A percentile compares a stretch with the other conserved stretches of the same genome.
Evolutionary conservation across 1,140 invertebrate species (phyloP).

Genomic region (Papilio helenus): DNA sequence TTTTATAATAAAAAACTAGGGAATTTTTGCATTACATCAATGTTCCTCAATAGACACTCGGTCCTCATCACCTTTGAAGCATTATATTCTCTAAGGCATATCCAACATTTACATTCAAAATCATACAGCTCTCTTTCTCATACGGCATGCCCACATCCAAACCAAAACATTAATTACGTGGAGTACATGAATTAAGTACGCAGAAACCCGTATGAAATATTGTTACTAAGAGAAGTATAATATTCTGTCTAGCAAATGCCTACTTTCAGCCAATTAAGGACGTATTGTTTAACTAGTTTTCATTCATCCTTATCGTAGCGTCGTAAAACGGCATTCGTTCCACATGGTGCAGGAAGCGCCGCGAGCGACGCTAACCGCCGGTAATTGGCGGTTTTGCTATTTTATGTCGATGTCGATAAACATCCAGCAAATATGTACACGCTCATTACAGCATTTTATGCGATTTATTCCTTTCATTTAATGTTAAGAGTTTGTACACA

Average conservation of each 20-base stretch:
- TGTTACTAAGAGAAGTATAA: not conserved
- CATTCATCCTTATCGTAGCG: slow-evolving; percentile 23
- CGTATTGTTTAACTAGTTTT: slow-evolving; percentile 29
- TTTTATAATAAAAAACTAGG: not conserved
- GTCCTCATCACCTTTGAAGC: no score
- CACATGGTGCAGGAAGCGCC: slow-evolving; percentile 16
- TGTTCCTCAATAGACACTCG: not conserved
- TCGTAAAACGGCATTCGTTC: slow-evolving; percentile 28
- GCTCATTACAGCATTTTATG: not conserved
- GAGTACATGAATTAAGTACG: not conserved
- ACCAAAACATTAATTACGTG: no score
- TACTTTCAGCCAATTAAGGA: not conserved
- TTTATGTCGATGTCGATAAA: slow-evolving; percentile 22
- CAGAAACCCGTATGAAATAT: no score
- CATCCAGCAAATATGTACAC: slow-evolving; percentile 15
- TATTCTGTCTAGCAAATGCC: not conserved
- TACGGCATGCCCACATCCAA: not conserved
- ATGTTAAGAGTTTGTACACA: not conserved
- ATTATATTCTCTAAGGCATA: no score
- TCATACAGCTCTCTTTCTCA: not conserved
- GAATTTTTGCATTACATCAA: not conserved
- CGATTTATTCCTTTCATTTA: not conserved
- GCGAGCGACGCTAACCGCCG: slow-evolving; percentile 10
- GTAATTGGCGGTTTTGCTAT: slow-evolving; percentile 22
- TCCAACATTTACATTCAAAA: not conserved